phyloP scores from a whole-genome alignment of 2,888 invertebrate species.

The Serripes groenlandicus region DNA sequence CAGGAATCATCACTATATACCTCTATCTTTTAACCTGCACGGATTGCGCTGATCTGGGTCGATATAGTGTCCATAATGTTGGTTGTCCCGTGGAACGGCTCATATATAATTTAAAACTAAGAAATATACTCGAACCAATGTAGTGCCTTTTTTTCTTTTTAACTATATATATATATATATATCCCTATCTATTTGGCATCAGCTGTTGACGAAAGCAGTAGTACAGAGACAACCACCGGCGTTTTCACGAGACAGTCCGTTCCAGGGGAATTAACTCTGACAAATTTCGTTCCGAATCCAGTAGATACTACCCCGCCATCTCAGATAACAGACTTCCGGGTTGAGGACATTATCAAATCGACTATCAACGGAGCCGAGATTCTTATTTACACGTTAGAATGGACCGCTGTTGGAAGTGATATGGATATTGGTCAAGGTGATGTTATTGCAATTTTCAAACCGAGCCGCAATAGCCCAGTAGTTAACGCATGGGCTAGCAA shows the following conservation, averaged over 20 bases:
- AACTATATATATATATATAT: no score
- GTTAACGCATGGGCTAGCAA: no score
- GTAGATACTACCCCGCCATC: slow-evolving; percentile 1
- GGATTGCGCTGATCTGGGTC: no score
- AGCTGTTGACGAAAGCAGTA: slow-evolving; percentile 9
- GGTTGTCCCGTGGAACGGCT: no score
- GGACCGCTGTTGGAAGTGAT: slow-evolving; percentile 30
- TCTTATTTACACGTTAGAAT: slow-evolving; percentile 10
- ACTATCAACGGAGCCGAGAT: background rate
- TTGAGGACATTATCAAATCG: slow-evolving; percentile 3
- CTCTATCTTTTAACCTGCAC: no score
- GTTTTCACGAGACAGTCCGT: slow-evolving; percentile 20
- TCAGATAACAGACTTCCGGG: slow-evolving; percentile 12
- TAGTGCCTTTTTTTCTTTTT: no score
- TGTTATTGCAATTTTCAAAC: no score
- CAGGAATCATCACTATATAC: no score
- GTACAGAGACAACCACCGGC: background rate
- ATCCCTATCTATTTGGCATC: background rate
- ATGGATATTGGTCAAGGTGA: slow-evolving; percentile 37
- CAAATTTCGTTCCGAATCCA: background rate
- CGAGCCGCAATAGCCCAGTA: no score
- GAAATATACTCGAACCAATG: no score
- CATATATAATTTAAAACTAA: no score
- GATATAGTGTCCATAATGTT: no score
- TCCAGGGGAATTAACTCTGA: slow-evolving; percentile 17